A percentile compares a stretch with the other conserved stretches of the same genome.
Conservation (phyloP, 1,140 invertebrate genomes). For the Euura saliciscinereae region DNA sequence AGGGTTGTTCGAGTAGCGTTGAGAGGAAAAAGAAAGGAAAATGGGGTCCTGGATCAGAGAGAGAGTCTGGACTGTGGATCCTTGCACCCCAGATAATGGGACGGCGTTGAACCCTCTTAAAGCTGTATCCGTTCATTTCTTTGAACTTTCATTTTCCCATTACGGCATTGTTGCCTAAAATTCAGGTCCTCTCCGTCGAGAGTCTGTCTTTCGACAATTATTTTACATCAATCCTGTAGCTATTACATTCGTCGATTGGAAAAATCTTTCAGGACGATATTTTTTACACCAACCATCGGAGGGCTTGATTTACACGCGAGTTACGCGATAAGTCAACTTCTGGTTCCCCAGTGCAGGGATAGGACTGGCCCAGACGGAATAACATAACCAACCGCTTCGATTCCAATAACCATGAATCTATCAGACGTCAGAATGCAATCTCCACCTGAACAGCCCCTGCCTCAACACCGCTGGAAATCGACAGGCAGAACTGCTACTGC, state of each 20-base stretch:
- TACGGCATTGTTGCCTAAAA: conserved; percentile 10
- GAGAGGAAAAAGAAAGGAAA: conserved; percentile 9
- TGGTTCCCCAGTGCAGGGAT: not conserved
- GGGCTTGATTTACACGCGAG: not conserved
- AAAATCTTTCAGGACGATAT: too few relatives aligned
- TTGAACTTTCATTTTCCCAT: conserved; percentile 26
- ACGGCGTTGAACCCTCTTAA: conserved; percentile 20
- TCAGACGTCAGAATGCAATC: conserved; percentile 61
- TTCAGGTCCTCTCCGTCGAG: too few relatives aligned
- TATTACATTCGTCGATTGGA: too few relatives aligned
- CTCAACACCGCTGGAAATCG: not conserved
- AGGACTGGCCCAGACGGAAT: not conserved
- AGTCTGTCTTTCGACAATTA: too few relatives aligned
- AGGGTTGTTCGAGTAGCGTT: not conserved
- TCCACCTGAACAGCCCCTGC: conserved; percentile 45
- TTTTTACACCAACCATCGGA: too few relatives aligned
- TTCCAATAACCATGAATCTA: conserved; percentile 63
- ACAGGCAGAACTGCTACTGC: too few relatives aligned
- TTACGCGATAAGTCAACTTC: not conserved
- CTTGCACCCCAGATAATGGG: conserved; percentile 20
- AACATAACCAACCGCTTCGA: conserved; percentile 42
- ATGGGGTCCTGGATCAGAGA: not conserved
- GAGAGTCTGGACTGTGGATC: not conserved
- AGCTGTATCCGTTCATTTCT: conserved; percentile 19
- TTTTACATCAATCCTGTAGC: too few relatives aligned